phyloP scores from a whole-genome alignment of 2,113 vertebrate species.

The Tachysurus fulvidraco region DNA sequence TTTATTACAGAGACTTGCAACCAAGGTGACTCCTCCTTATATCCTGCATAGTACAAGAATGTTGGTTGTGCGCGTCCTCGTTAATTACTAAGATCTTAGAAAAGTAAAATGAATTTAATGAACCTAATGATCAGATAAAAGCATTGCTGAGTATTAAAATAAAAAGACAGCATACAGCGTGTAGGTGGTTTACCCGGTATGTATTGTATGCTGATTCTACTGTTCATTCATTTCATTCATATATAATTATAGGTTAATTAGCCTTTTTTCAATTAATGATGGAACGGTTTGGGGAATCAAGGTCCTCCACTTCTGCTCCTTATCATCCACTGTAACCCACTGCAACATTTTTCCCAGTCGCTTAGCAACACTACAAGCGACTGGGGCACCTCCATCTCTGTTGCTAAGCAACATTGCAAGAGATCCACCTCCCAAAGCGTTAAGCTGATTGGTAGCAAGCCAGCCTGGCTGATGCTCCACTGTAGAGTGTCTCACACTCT shows the following conservation, averaged over 20 bases:
- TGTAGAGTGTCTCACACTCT: slow-evolving; percentile 27
- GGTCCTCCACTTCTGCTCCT: not conserved
- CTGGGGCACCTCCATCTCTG: slow-evolving; percentile 58
- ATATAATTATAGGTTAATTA: not conserved
- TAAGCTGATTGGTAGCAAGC: slow-evolving; percentile 43
- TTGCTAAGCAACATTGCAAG: slow-evolving; percentile 71
- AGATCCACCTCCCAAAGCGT: slow-evolving; percentile 54
- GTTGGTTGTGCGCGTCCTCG: not conserved
- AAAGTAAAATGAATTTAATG: not conserved
- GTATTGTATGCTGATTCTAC: not conserved
- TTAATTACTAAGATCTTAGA: not conserved
- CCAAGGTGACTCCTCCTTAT: not conserved
- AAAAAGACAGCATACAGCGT: not conserved
- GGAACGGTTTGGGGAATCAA: slow-evolving; percentile 16
- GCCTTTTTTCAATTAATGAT: not conserved
- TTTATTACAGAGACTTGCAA: not conserved
- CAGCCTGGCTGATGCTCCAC: slow-evolving; percentile 28
- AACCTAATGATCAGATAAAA: not conserved
- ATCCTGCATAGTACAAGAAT: not conserved
- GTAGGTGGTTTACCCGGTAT: not conserved
- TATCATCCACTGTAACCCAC: slow-evolving; percentile 31
- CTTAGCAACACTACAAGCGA: slow-evolving; percentile 57
- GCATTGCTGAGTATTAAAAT: not conserved
- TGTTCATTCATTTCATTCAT: not conserved
- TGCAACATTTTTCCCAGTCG: slow-evolving; percentile 51